A percentile compares a stretch with the other conserved stretches of the same genome.
Evolutionary conservation across 2,797 vertebrate species (phyloP).

Genomic region (Manis javanica): DNA sequence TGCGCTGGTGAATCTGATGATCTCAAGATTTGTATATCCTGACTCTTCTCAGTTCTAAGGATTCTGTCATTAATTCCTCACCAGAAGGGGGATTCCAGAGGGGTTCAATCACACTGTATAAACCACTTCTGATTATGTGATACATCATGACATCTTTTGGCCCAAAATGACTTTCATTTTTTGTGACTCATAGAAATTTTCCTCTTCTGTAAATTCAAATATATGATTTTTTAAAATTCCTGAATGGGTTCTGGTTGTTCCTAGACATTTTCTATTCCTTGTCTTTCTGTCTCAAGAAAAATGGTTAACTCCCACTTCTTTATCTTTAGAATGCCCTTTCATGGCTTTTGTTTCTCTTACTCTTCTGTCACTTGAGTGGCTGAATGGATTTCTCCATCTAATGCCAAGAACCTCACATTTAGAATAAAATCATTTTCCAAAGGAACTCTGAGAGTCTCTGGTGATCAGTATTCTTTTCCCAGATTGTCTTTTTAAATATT

Average conservation of each 20-base stretch:
- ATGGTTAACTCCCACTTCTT: not conserved
- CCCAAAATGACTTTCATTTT: not conserved
- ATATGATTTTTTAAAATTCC: not conserved
- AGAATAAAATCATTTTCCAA: not conserved
- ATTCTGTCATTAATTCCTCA: not conserved
- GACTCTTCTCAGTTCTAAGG: not conserved
- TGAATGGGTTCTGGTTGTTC: not conserved
- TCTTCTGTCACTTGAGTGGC: not conserved
- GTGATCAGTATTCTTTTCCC: not conserved
- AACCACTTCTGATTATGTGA: not conserved
- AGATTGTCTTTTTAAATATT: not conserved
- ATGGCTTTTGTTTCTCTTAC: not conserved
- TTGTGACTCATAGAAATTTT: not conserved
- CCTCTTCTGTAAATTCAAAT: conserved; percentile 13
- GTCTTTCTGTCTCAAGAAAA: not conserved
- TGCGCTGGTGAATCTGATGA: not conserved
- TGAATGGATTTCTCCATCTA: not conserved
- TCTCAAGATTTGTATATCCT: not conserved
- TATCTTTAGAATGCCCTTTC: not conserved
- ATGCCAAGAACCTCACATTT: not conserved
- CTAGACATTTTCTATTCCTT: not conserved
- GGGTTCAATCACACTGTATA: not conserved
- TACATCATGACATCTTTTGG: not conserved
- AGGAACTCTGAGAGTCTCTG: not conserved
- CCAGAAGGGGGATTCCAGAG: not conserved